Conservation (phyloP, 1,140 invertebrate species). For the Conus ventricosus region DNA sequence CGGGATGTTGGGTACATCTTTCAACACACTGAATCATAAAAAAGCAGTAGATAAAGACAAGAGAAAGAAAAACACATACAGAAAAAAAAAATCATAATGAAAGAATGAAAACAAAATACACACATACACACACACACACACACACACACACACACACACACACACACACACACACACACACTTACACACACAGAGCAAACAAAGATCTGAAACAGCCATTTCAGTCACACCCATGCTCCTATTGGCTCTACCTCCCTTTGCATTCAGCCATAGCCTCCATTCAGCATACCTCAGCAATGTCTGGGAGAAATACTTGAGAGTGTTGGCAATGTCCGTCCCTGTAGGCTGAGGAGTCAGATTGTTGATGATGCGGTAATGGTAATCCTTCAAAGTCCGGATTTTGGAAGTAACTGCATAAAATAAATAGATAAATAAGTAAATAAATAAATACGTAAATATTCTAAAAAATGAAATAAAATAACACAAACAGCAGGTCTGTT, state of each 20-base stretch:
- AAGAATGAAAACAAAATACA: not conserved
- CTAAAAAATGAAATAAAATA: slow-evolving; percentile 21
- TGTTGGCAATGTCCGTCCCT: slow-evolving; percentile 96
- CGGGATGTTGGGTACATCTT: slow-evolving; percentile 94
- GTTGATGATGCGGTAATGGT: slow-evolving; percentile 93
- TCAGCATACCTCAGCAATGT: slow-evolving; percentile 91
- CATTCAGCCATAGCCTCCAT: too few species aligned
- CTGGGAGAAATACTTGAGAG: slow-evolving; percentile 98
- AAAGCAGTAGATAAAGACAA: not conserved
- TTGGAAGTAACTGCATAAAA: slow-evolving; percentile 92
- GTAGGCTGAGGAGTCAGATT: slow-evolving; percentile 93
- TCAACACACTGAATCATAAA: slow-evolving; percentile 85
- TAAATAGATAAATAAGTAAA: not conserved
- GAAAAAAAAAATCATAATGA: not conserved
- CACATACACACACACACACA: not conserved
- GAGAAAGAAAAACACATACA: not conserved
- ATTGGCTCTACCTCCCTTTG: too few species aligned
- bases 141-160: not conserved
- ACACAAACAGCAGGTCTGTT: too few species aligned
- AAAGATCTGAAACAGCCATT: not conserved
- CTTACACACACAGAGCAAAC: not conserved
- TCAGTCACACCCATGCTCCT: not conserved
- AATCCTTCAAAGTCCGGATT: slow-evolving; percentile 96
- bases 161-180: not conserved
- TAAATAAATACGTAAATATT: not conserved